Percentiles rank a stretch among this genome's conserved stretches.
Evolutionary conservation across 1,140 invertebrate species (phyloP).

Genomic region (Leguminivora glycinivorella): DNA sequence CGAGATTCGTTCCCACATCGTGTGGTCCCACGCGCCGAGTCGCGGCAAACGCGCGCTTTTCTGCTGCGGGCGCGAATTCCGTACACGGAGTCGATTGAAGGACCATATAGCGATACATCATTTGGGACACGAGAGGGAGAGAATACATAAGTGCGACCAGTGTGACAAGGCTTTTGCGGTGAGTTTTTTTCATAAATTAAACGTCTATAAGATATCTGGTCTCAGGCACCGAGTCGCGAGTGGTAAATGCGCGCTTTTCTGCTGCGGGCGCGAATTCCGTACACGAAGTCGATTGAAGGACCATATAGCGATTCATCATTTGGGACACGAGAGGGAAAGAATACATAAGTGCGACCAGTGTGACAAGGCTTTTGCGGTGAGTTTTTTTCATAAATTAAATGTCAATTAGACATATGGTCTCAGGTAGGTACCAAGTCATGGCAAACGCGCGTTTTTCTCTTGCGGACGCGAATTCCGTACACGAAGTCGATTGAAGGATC

Average conservation of each 20-base stretch:
- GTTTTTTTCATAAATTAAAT: slow-evolving; percentile 24
- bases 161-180: slow-evolving; percentile 51
- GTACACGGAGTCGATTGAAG: slow-evolving; percentile 43
- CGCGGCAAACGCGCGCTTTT: slow-evolving; percentile 43
- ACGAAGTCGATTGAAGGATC: slow-evolving; percentile 40
- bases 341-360: slow-evolving; percentile 44
- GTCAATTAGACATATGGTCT: slow-evolving; percentile 43
- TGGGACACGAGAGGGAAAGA: slow-evolving; percentile 35
- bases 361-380: slow-evolving; percentile 48
- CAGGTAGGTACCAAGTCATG: slow-evolving; percentile 41
- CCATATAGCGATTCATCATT: slow-evolving; percentile 40
- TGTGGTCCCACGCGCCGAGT: slow-evolving; percentile 49
- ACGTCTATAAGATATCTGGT: too few relatives aligned
- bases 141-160: slow-evolving; percentile 41
- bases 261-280: slow-evolving; percentile 49
- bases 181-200: too few relatives aligned
- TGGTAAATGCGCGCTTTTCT: slow-evolving; percentile 42
- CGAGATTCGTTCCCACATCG: slow-evolving; percentile 53
- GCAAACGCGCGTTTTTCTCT: slow-evolving; percentile 42
- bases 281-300: slow-evolving; percentile 41
- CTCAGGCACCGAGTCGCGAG: slow-evolving; percentile 45
- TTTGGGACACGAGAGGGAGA: slow-evolving; percentile 36
- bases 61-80: slow-evolving; percentile 48
- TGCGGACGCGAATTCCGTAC: slow-evolving; percentile 50
- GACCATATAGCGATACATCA: slow-evolving; percentile 40